Base-by-base conservation (phyloP, 2,888 invertebrate genomes). In the Encarsia formosa region DNA sequence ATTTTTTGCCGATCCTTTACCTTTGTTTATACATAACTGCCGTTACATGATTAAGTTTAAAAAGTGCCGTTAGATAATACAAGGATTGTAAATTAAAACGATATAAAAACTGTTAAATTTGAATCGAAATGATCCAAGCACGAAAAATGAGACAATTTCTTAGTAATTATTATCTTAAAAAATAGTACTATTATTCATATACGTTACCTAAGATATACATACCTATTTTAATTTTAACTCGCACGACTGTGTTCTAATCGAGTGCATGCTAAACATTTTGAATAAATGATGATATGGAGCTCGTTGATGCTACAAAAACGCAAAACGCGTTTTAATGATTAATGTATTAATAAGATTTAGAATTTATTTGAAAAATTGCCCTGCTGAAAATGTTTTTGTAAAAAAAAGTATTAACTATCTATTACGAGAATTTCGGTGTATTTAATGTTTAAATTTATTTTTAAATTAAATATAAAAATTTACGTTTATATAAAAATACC, bases 181-280 rank as follows among this genome's bases (percentile, higher is more conserved):
- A 53, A 44, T 56, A 53, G 44, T 50, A 23, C 22, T 48, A 54
- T 52, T 37, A 42, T 40, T 31, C 24, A 39, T 44, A 43, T 54
- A 54, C 48, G 57, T 57, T 57, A 54, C 57, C 57, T 57, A 54
- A 57, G 54, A 57, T 54, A 51, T 40, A 48, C 44, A 26, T 50
- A 54, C 46, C 40, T 50, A 50, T 23, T 54, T 26, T 56, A 56
- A 52, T 49, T 52, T 11, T 55, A 55, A 52, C n/a, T 35, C 40
- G 56, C 26, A 41, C 29, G 56, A 54, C 32, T 56, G 53, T 39
- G 49, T 49, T 20, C 22, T 39, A 40, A 49, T 41, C 31, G 52
- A 52, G 41, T 51, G 56, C 18, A 49, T 56, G 56, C 40, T 52
- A 49, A 44, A 50, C 44, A 46, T 49, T 52, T 52, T 52, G 56